These are phyloP conservation scores for Campoplex nolae DNA, from an alignment of 2,888 invertebrate species.

Conservation along the genomic window DNA sequence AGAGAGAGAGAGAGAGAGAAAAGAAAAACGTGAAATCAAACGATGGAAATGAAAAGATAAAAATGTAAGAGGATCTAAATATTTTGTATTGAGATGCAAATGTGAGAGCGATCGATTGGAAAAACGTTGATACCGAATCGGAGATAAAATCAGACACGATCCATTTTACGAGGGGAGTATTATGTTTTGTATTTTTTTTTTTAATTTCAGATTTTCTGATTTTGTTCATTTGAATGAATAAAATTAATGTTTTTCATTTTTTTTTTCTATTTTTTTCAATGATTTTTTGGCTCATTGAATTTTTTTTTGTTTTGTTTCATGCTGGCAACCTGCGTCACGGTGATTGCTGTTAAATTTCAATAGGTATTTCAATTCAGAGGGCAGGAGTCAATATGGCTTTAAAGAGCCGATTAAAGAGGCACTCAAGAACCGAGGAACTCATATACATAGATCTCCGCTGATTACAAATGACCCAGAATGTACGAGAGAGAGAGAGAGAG, in stretches of 20 bases:
- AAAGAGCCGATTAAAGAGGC: constrained; percentile 63
- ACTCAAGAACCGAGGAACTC: constrained; percentile 33
- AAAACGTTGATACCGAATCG: constrained; percentile 7
- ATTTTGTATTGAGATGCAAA: not conserved
- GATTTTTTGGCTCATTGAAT: not conserved
- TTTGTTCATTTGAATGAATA: not conserved
- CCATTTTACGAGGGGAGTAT: not conserved
- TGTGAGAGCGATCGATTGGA: constrained; percentile 15
- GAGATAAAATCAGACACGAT: not conserved
- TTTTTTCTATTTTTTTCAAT: not conserved
- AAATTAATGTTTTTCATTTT: not conserved
- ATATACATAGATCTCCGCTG: constrained; percentile 22
- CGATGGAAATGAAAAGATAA: not conserved
- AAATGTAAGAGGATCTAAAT: constrained; percentile 7
- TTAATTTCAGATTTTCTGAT: not conserved
- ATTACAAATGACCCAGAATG: constrained; percentile 44
- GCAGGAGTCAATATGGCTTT: constrained; percentile 41
- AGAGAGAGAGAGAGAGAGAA: not conserved
- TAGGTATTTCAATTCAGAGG: constrained; percentile 1
- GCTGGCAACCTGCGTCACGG: constrained; percentile 35
- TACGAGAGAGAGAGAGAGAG: constrained; percentile 9
- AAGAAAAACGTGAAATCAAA: not conserved
- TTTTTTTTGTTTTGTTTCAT: not conserved
- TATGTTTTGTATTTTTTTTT: not conserved
- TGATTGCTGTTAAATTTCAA: constrained; percentile 25